Conservation (phyloP, 2,888 invertebrate genomes). For the Leptinotarsa rubiginosa region DNA sequence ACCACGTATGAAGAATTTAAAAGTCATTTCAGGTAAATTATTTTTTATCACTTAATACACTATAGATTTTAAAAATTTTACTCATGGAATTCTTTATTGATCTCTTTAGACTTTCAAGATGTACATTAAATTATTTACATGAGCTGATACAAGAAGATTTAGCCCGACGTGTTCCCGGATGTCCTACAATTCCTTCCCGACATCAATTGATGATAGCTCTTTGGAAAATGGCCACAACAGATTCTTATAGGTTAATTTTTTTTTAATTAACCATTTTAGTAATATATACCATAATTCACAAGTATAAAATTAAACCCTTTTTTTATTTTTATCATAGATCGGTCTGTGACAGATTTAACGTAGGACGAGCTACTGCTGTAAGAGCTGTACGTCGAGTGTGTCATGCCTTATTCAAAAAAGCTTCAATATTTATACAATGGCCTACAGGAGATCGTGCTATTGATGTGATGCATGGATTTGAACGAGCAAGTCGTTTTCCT, state of each 20-base stretch:
- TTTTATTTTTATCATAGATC: slow-evolving; percentile 23
- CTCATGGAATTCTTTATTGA: slow-evolving; percentile 25
- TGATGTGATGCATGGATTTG: slow-evolving; percentile 16
- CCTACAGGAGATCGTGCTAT: slow-evolving; percentile 6
- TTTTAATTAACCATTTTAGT: slow-evolving; percentile 7
- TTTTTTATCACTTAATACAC: too few relatives aligned
- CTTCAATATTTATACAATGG: slow-evolving; percentile 20
- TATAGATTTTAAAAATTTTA: too few relatives aligned
- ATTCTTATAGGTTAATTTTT: slow-evolving; percentile 31
- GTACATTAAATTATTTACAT: slow-evolving; percentile 31
- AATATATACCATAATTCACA: slow-evolving; percentile 4
- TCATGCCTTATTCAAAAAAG: slow-evolving; percentile 16
- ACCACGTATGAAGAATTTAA: too few relatives aligned
- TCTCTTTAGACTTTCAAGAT: slow-evolving; percentile 30
- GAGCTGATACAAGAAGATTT: slow-evolving; percentile 32
- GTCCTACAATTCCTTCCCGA: slow-evolving; percentile 30
- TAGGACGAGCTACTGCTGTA: slow-evolving; percentile 32
- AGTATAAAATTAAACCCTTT: slow-evolving; percentile 17
- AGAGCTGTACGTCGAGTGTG: slow-evolving; percentile 29
- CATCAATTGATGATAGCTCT: slow-evolving; percentile 33
- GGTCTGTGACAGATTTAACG: slow-evolving; percentile 26
- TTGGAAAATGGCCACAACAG: slow-evolving; percentile 33
- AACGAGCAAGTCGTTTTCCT: background rate
- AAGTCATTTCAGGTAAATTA: too few relatives aligned
- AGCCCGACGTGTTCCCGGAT: slow-evolving; percentile 27